Conservation (phyloP, 92 coral and sea anemone genomes). For the Paragorgia papillata region DNA sequence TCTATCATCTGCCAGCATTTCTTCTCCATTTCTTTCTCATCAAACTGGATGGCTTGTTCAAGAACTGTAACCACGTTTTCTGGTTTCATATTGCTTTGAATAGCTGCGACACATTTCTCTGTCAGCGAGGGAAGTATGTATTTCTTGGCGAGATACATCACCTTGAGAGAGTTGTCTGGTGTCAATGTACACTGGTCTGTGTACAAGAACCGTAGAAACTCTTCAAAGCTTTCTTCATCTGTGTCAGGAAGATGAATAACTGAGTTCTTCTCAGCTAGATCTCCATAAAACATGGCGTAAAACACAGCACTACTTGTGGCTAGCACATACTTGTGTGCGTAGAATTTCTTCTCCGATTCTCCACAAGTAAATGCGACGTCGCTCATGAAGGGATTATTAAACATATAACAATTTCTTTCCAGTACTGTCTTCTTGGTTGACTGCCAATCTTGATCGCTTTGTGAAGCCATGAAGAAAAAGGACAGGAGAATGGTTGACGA, state of each 20-base stretch:
- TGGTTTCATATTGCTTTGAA: constrained; percentile 33
- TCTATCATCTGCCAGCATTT: constrained; percentile 66
- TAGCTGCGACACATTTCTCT: constrained; percentile 42
- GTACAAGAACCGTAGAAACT: constrained; percentile 31
- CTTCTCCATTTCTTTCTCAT: constrained; percentile 44
- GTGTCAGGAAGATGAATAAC: constrained; percentile 15
- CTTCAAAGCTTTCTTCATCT: constrained; percentile 20
- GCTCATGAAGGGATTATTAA: constrained; percentile 54
- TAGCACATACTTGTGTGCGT: constrained; percentile 29
- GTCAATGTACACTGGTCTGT: constrained; percentile 27
- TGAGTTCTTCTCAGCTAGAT: neutral
- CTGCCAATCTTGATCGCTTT: constrained; percentile 38
- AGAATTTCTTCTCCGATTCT: neutral
- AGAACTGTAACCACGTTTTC: constrained; percentile 56
- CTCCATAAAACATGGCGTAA: constrained; percentile 21
- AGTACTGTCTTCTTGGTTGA: constrained; percentile 34
- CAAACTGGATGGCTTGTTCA: constrained; percentile 46
- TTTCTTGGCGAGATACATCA: constrained; percentile 64
- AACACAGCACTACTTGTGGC: constrained; percentile 30
- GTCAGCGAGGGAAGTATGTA: constrained; percentile 58
- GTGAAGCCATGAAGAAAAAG: neutral
- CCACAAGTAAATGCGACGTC: constrained; percentile 42
- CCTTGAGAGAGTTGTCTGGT: constrained; percentile 30
- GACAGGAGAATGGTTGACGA: no score
- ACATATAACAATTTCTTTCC: constrained; percentile 45